Evolutionary conservation across 2,888 invertebrate genomes (phyloP), one percentile per base, ranked within the genome.

Genomic region (Drosophila infuscata): DNA sequence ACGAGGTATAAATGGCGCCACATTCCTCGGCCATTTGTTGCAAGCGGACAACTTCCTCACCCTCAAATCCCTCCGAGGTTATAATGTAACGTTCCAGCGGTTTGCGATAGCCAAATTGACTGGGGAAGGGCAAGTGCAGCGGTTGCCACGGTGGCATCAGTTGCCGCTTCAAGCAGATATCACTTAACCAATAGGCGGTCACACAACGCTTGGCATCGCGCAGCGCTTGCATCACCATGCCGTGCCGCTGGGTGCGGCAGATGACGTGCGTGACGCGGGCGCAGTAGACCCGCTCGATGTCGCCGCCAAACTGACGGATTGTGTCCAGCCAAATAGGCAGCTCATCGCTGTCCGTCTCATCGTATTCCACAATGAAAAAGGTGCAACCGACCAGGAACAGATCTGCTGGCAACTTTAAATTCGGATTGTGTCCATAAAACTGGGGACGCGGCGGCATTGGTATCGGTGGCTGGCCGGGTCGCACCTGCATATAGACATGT

Each of bases 141-240:
- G 98, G 97, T 88, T 97, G 97, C 97, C 97, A 99, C 0, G 99
- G 99, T 0, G 99, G 98, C 61, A 96, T 93, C 85, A 99, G 96
- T 88, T 97, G 97, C 84, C 97, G 97, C 57, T 97, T 96, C 30
- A 95, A 92, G 88, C 99, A 95, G 7, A 98, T 96, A 93, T 99
- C 99, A 70, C 97, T 98, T 38, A 99, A 94, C 98, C 98, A 98
- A 91, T 96, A 96, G 0, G 97, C 95, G 11, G 97, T 97, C 3
- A 98, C 96, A 84, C 97, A 95, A 6, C 96, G 94, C 82, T 95
- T 95, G 38, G 95, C 94, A 84, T 96, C 96, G 48, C 95, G 93
- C 54, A 93, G 85, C n/a, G 95, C 95, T 92, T 98, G 97, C 95
- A 97, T 97, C 15, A 98, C 98, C 58, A 97, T 96, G 29, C 98